Percentiles rank a stretch among this genome's conserved stretches.
Evolutionary conservation across 2,888 invertebrate genomes (phyloP).

Genomic region (Parochlus steinenii): DNA sequence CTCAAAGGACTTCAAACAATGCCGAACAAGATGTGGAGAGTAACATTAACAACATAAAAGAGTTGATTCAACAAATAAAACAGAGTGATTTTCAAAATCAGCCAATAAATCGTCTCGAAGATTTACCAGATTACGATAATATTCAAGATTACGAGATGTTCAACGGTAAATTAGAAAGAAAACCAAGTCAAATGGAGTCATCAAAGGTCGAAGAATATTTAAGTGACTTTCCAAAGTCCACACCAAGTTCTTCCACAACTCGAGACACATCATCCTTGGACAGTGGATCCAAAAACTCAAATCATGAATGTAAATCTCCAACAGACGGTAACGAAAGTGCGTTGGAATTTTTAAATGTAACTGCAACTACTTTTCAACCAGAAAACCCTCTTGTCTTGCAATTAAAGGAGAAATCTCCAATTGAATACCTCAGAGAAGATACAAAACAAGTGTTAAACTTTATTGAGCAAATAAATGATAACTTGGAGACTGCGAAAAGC

Average conservation of each 20-base stretch:
- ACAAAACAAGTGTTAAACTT: constrained; percentile 8
- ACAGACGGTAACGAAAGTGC: constrained; percentile 10
- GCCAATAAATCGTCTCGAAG: constrained; percentile 10
- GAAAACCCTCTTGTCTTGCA: too few relatives aligned
- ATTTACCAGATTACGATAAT: constrained; percentile 17
- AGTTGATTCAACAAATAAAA: constrained; percentile 12
- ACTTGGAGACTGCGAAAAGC: constrained; percentile 4
- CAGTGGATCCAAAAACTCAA: constrained; percentile 6
- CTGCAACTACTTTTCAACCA: not conserved
- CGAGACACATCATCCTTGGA: constrained; percentile 11
- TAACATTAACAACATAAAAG: constrained; percentile 12
- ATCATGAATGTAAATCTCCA: not conserved
- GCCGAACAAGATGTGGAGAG: constrained; percentile 7
- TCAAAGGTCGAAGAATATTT: constrained; percentile 6
- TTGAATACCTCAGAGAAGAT: constrained; percentile 5
- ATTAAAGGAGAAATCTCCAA: constrained; percentile 9
- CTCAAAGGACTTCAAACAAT: not conserved
- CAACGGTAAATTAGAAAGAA: constrained; percentile 9
- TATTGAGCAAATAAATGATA: constrained; percentile 11
- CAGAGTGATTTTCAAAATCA: constrained; percentile 10
- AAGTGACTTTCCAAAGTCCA: constrained; percentile 1
- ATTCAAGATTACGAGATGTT: constrained; percentile 14
- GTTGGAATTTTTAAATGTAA: constrained; percentile 8
- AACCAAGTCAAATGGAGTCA: not conserved
- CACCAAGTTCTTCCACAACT: constrained; percentile 6